Evolutionary conservation across 1,140 invertebrate species (phyloP).

Genomic region (Drosophila persimilis): DNA sequence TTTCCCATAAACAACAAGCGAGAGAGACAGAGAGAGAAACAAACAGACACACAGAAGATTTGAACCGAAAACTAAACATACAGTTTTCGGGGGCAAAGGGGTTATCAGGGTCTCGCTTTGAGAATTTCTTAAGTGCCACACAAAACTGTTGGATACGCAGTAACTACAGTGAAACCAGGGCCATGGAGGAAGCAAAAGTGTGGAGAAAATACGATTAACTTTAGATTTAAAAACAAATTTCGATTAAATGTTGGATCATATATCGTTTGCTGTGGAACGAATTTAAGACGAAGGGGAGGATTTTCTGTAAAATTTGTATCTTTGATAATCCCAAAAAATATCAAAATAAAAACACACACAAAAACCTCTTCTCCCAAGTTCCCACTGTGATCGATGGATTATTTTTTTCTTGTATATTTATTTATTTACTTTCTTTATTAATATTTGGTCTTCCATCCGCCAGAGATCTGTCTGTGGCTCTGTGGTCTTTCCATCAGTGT

Average conservation of each 20-base stretch:
- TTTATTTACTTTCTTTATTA: conserved; percentile 46
- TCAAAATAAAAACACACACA: too few species aligned
- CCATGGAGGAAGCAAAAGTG: too few species aligned
- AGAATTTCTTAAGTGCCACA: conserved; percentile 52
- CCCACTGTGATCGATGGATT: conserved; percentile 39
- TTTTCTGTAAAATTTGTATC: too few species aligned
- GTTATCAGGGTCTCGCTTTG: conserved; percentile 61
- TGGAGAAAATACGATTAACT: too few species aligned
- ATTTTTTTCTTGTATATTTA: conserved; percentile 28
- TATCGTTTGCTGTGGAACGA: too few species aligned
- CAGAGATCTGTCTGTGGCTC: conserved; percentile 19
- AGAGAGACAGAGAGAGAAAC: neutral
- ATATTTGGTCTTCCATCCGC: conserved; percentile 21
- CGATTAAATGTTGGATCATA: too few species aligned
- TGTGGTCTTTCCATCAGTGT: too few species aligned
- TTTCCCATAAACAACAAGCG: conserved; percentile 61
- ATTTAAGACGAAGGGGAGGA: too few species aligned
- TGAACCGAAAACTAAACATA: conserved; percentile 53
- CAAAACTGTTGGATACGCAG: conserved; percentile 18
- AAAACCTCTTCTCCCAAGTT: too few species aligned
- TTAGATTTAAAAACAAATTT: too few species aligned
- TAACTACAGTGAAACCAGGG: conserved; percentile 13
- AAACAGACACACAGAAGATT: neutral
- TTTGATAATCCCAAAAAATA: too few species aligned
- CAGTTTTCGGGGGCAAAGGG: conserved; percentile 45